Base-by-base conservation (phyloP, 2,113 vertebrate genomes). In the Macroglossus sobrinus region DNA sequence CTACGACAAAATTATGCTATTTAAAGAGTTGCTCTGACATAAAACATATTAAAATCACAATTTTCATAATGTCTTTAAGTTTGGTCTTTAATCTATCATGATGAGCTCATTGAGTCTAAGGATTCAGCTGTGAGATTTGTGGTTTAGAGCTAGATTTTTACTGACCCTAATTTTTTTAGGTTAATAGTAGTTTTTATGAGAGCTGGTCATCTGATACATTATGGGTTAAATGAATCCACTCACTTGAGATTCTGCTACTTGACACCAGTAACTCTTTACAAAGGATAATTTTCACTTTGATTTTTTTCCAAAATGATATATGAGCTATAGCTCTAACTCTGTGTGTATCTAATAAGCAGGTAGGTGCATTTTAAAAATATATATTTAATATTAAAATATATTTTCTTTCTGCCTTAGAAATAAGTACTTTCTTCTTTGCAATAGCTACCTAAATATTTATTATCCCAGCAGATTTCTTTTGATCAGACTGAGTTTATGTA, bases 11-110 rank as follows among this genome's bases (percentile, higher is more conserved):
- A 63, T 78, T 3, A 80, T 72, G 13, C 93, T 93, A 88, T 94
- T 98, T 94, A 97, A 97, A 95, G 2, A 82, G 3, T 50, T 63
- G 18, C 50, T 84, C 55, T 80, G 21, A 88, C 95, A 69, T 57
- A 28, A 96, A 94, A 94, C 0, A 11, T 81, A 91, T 53, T 97
- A 96, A 97, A 96, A 75, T 92, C 78, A 75, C n/a, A 61, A 59
- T 13, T 91, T 97, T 95, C 84, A 3, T 26, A 4, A 71, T 8
- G 5, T 75, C 47, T 93, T 89, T 91, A 3, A 45, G 5, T 89
- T 97, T 79, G 64, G 22, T 28, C 33, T 96, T 98, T 96, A 96
- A 88, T 96, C 1, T 90, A 18, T 91, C 38, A 47, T 93, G 75
- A 94, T 93, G 24, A 95, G 76, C 14, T 95, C 59, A 64, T 13